Base-by-base conservation (phyloP, 2,113 vertebrate genomes). In the Mormoops blainvillei region DNA sequence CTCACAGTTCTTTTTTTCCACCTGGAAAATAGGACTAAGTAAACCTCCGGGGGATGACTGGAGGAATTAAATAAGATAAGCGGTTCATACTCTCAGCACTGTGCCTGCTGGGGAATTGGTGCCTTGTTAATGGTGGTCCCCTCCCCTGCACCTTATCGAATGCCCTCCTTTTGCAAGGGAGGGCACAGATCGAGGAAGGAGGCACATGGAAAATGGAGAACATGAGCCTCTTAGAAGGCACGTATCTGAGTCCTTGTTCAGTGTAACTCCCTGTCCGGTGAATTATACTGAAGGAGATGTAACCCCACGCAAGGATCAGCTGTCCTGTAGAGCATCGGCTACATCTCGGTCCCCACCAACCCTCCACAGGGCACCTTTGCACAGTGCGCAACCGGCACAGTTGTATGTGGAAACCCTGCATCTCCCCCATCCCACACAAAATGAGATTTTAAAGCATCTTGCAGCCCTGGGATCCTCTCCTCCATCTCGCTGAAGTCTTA, bases 401-500 rank as follows among this genome's bases (percentile, higher is more conserved):
- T 9, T 20, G 5, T 31, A 26, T 2, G 10, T 18, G 18, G 14
- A 84, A 9, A 24, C 4, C 4, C 48, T 20, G 28, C 3, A 0
- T 50, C 28, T 56, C 38, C 22, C 31, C 67, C 43, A 0, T 36
- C 14, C 48, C 58, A 36, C 3, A 14, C 65, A 54, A 80, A 24
- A 48, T 41, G 22, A 80, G 15, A 43, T 84, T n/a, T 77, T 20
- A 94, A 92, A 77, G 41, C 22, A 3, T 87, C 50, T 95, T 81
- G 68, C 18, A 67, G n/a, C 11, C 22, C 41, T 65, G 43, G 26
- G 18, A 13, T 15, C 45, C 96, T 71, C 50, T 48, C 65, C 28
- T 65, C 48, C 38, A 26, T 36, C 52, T 31, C 43, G 12, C 67
- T 36, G 8, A 89, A 93, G 36, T 54, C 54, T 63, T 78, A 18